Evolutionary conservation across 2,888 invertebrate genomes (phyloP).

Genomic region (Diogma glabrata): DNA sequence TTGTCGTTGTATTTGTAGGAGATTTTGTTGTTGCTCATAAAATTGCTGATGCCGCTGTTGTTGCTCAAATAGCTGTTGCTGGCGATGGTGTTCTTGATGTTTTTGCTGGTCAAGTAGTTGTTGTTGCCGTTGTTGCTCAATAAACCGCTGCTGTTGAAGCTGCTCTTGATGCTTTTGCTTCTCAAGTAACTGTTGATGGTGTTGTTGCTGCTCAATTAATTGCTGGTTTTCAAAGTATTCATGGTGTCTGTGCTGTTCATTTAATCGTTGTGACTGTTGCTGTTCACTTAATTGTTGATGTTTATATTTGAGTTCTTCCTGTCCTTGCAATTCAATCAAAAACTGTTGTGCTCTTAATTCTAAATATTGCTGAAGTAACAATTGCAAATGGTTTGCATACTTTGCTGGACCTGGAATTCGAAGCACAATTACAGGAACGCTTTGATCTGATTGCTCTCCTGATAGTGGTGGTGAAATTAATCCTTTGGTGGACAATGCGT

Average conservation of each 20-base stretch:
- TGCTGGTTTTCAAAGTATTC: conserved; percentile 1
- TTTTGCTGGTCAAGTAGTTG: conserved; percentile 6
- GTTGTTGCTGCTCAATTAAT: conserved; percentile 7
- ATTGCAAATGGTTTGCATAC: conserved; percentile 34
- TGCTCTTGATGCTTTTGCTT: conserved; percentile 10
- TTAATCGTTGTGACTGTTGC: conserved; percentile 11
- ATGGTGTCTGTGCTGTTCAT: background rate
- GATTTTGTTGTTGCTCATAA: conserved; percentile 1
- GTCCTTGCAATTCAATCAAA: conserved; percentile 30
- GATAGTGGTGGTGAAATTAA: too few relatives aligned
- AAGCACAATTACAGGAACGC: conserved; percentile 28
- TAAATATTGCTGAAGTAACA: conserved; percentile 33
- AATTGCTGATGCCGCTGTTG: conserved; percentile 11
- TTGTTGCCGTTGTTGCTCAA: conserved; percentile 12
- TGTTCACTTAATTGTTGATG: conserved; percentile 10
- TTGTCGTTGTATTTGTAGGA: background rate
- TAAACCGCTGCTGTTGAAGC: conserved; percentile 8
- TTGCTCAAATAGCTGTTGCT: conserved; percentile 12
- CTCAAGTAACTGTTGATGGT: conserved; percentile 10
- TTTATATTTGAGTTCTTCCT: conserved; percentile 16
- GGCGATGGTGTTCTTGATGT: background rate
- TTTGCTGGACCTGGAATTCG: conserved; percentile 35
- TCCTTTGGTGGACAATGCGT: too few relatives aligned
- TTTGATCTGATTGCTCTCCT: conserved; percentile 15
- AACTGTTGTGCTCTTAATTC: conserved; percentile 35